phyloP scores from a whole-genome alignment of 2,888 invertebrate genomes.

The Parascotia fuliginaria region DNA sequence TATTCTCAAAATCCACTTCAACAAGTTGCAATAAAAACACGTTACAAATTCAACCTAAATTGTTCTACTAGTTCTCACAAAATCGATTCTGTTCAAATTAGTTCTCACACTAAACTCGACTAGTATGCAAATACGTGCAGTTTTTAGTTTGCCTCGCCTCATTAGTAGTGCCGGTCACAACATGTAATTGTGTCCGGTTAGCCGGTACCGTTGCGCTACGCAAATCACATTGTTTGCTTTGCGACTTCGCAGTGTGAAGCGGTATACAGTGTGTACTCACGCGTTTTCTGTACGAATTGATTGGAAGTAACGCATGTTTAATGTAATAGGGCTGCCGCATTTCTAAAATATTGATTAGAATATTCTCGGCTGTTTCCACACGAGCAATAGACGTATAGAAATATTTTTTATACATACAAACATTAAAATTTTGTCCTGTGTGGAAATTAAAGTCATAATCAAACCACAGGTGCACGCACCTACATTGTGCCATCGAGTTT shows the following conservation, averaged over 20 bases:
- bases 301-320: slow-evolving; percentile 6
- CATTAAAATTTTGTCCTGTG: too few relatives aligned
- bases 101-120: neutral
- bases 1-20: too few relatives aligned
- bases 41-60: neutral
- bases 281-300: slow-evolving; percentile 1
- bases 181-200: slow-evolving; percentile 49
- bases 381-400: too few relatives aligned
- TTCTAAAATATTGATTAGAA: too few relatives aligned
- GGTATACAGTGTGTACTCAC: slow-evolving; percentile 15
- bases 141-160: slow-evolving; percentile 20
- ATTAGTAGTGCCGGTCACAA: slow-evolving; percentile 49
- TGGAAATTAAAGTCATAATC: too few relatives aligned
- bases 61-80: neutral
- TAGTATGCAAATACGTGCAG: slow-evolving; percentile 16
- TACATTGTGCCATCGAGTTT: too few relatives aligned
- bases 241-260: slow-evolving; percentile 14
- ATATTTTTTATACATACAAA: too few relatives aligned
- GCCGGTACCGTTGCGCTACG: slow-evolving; percentile 47
- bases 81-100: neutral
- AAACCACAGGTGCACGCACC: too few relatives aligned
- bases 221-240: slow-evolving; percentile 43
- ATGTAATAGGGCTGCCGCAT: slow-evolving; percentile 4
- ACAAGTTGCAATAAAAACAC: neutral
- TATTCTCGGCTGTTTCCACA: too few relatives aligned